Percentiles rank a stretch among this genome's conserved stretches.
phyloP scores from a whole-genome alignment of 1,140 invertebrate genomes.

The Pentalonia nigronervosa region DNA sequence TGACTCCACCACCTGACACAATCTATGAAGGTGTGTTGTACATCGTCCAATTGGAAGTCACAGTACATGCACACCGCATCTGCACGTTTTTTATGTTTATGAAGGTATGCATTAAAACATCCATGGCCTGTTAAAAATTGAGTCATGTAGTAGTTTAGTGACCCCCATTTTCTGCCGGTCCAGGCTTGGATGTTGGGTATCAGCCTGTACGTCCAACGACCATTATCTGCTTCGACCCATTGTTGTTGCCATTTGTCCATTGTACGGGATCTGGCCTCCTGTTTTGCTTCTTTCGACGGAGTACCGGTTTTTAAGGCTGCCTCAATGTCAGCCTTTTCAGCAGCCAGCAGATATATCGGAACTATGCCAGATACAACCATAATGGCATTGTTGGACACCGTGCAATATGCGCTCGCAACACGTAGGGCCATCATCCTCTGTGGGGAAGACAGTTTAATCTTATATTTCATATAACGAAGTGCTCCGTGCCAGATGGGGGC shows the following conservation, averaged over 20 bases:
- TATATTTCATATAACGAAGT: background rate
- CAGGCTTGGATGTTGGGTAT: too few species aligned
- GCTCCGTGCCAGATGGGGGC: background rate
- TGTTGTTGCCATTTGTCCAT: background rate
- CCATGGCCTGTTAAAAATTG: too few species aligned
- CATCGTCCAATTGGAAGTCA: too few species aligned
- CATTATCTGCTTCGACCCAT: background rate
- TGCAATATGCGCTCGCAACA: background rate
- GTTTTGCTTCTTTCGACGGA: background rate
- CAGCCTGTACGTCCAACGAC: slow-evolving; percentile 19
- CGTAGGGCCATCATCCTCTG: background rate
- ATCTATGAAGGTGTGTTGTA: too few species aligned
- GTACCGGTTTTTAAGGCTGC: background rate
- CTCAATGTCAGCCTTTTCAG: background rate
- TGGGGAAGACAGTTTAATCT: background rate
- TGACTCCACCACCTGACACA: slow-evolving; percentile 2
- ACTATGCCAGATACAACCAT: background rate
- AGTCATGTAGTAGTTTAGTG: too few species aligned
- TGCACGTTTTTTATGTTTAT: too few species aligned
- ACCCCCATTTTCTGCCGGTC: too few species aligned
- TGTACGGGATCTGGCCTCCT: background rate
- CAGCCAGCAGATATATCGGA: background rate
- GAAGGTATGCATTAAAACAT: too few species aligned
- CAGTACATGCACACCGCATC: too few species aligned
- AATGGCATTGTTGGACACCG: background rate